phyloP scores from a whole-genome alignment of 2,797 vertebrate species.

The Numenius phaeopus region DNA sequence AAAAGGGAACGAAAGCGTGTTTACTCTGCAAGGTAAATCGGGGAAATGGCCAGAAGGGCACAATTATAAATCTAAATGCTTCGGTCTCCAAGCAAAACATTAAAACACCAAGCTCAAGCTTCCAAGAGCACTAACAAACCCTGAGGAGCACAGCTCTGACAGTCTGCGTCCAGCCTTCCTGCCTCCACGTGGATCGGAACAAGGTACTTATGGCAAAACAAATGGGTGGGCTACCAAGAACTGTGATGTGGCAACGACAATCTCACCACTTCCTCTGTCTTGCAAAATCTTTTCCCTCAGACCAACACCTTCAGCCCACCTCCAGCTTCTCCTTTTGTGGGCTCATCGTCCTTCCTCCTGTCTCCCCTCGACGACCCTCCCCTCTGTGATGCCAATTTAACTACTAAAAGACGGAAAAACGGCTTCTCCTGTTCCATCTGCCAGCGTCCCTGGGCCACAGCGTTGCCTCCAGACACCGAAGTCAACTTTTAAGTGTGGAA shows the following conservation, averaged over 20 bases:
- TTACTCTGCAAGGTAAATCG: constrained; percentile 29
- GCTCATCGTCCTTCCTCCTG: rapidly evolving
- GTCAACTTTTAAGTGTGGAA: neutral
- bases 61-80: neutral
- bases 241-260: neutral
- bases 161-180: rapidly evolving
- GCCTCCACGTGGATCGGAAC: neutral
- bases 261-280: neutral
- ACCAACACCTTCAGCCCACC: neutral
- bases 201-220: neutral
- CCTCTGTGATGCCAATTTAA: rapidly evolving
- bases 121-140: constrained; percentile 9
- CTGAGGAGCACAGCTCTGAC: neutral
- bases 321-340: neutral
- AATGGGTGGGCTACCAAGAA: neutral
- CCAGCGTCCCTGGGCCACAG: neutral
- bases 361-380: neutral
- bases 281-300: neutral
- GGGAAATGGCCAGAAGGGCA: constrained; percentile 5
- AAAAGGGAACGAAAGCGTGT: neutral
- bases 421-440: neutral
- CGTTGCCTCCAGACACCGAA: neutral
- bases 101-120: neutral
- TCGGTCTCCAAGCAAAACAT: constrained; percentile 12
- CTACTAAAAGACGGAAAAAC: rapidly evolving